phyloP scores from a whole-genome alignment of 1,140 invertebrate genomes.

The Drosophila serrata region DNA sequence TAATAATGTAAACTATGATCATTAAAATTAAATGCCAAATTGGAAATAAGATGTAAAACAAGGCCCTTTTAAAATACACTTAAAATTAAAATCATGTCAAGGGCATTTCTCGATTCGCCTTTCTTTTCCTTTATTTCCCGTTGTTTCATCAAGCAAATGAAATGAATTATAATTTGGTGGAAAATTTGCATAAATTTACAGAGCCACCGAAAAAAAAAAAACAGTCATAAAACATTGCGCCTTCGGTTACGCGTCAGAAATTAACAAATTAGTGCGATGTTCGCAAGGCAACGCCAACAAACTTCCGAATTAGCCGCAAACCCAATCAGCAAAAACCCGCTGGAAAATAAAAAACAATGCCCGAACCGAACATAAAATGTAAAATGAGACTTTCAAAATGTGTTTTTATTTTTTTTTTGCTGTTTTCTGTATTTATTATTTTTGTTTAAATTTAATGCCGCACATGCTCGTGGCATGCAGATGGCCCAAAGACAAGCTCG shows the following conservation, averaged over 20 bases:
- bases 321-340: conserved; percentile 34
- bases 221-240: conserved; percentile 72
- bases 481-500: conserved; percentile 29
- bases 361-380: conserved; percentile 40
- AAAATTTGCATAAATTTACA: conserved; percentile 70
- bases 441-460: conserved; percentile 46
- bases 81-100: conserved; percentile 8
- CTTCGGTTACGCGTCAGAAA: conserved; percentile 73
- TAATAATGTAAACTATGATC: conserved; percentile 4
- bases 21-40: conserved; percentile 7
- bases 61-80: not conserved
- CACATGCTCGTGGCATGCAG: conserved; percentile 70
- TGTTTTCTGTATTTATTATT: not conserved
- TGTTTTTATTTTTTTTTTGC: conserved; percentile 14
- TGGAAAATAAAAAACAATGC: conserved; percentile 9
- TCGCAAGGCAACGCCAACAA: conserved; percentile 71
- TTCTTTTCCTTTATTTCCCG: conserved; percentile 10
- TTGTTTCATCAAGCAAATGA: conserved; percentile 41
- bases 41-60: conserved; percentile 3
- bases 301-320: conserved; percentile 66
- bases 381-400: conserved; percentile 62
- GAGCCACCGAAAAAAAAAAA: conserved; percentile 21
- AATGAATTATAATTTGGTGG: conserved; percentile 62
- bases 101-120: conserved; percentile 6
- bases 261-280: conserved; percentile 83